phyloP scores from a whole-genome alignment of 1,140 invertebrate genomes.

The Eriosoma lanigerum region DNA sequence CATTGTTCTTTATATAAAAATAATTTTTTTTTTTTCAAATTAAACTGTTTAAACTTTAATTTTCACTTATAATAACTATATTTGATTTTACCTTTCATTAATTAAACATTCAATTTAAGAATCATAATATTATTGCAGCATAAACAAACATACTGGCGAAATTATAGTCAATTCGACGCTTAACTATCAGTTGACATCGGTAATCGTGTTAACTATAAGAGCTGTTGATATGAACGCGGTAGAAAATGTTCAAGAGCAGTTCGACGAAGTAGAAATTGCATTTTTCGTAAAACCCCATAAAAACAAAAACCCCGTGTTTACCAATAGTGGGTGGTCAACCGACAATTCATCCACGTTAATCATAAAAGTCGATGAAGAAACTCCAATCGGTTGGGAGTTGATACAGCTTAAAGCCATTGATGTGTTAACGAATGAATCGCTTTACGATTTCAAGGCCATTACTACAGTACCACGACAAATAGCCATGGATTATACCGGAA shows the following conservation, averaged over 20 bases:
- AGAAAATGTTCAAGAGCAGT: conserved; percentile 68
- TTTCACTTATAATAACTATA: too few relatives aligned
- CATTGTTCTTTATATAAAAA: too few relatives aligned
- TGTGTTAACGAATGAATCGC: conserved; percentile 61
- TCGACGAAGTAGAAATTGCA: conserved; percentile 69
- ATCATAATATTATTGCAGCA: conserved; percentile 57
- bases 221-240: conserved; percentile 73
- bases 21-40: too few relatives aligned
- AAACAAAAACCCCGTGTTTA: conserved; percentile 77
- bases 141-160: conserved; percentile 70
- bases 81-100: too few relatives aligned
- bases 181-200: conserved; percentile 77
- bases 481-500: conserved; percentile 59
- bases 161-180: conserved; percentile 71
- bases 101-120: too few relatives aligned
- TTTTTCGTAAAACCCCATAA: conserved; percentile 78
- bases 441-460: conserved; percentile 53
- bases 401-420: conserved; percentile 75
- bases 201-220: conserved; percentile 75
- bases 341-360: conserved; percentile 66
- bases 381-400: conserved; percentile 73
- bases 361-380: conserved; percentile 72
- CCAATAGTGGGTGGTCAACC: conserved; percentile 67
- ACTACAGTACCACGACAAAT: conserved; percentile 54
- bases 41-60: too few relatives aligned